Base-by-base conservation (phyloP, 2,888 invertebrate species). In the Punctoribates punctum region DNA sequence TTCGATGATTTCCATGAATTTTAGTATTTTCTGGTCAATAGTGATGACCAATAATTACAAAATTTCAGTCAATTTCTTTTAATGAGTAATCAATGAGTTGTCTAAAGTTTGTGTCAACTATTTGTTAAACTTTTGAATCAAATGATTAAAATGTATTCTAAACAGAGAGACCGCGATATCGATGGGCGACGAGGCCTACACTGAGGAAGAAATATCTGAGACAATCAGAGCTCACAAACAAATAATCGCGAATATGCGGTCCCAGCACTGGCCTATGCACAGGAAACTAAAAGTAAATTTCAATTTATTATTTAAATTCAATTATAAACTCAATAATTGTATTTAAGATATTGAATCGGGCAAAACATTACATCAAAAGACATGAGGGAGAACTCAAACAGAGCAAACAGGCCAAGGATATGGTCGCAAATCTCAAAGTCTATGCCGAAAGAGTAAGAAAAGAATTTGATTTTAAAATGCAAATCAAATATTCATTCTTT, bases 361-460 rank as follows among this genome's bases (percentile, higher is more conserved):
- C 95, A 0, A 94, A 94, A 84, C 88, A 88, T 27, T 96, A 94
- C 83, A 90, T 96, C 70, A 91, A 92, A 81, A 88, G 90, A 70
- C 94, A 96, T 83, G 94, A 96, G 84, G 95, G 95, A 0, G 93
- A 91, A 81, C 86, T 95, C 74, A 93, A 94, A 83, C 92, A 93
- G 84, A 93, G 91, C 78, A 90, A 90, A 83, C 92, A 90, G 81
- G 93, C 94, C 2, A 88, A 88, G 81, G 94, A 95, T 83, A 90
- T 92, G 81, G 88, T 93, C 81, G 93, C 93, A 8, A 87, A 93
- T 81, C 91, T 91, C 84, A 92, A 92, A 82, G 90, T 94, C 81
- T 85, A 91, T 78, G 84, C 93, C 79, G 88, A 90, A 78, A 89
- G 92, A 85, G 94, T 94, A 86, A 87, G 87, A 84, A 25, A 29